Evolutionary conservation across 2,888 invertebrate species (phyloP), one percentile per base, ranked within the genome.

Genomic region (Notocelia uddmanniana): DNA sequence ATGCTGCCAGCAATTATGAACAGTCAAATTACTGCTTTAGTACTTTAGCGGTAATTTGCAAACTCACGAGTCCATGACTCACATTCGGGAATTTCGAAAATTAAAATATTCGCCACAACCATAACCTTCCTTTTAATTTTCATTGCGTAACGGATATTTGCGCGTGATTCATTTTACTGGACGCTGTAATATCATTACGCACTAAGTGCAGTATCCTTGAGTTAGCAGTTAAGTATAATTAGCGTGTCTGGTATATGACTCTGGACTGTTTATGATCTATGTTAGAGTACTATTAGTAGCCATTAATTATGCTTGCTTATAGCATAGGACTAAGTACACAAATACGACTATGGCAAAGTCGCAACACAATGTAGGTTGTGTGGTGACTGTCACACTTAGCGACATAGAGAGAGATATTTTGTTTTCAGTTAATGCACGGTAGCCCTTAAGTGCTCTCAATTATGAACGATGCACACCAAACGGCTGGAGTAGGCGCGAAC

Each of bases 221-320:
- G 18, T 31, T 21, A 6, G 64, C 37, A 54, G 21, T 52, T 54
- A 63, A 23, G 37, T 64, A 19, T 34, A 50, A 34, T 63, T 63
- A 64, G 60, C 19, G 15, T 67, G 67, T 68, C 54, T 54, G 54
- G 50, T 26, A 57, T 73, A 63, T 77, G 74, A 77, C 75, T 77
- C 45, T 52, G 41, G 18, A 37, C 52, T 23, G 23, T 59, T 59
- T 60, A 60, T 60, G 23, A 60, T 60, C 41, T 60, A 48, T 10
- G 23, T 45, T 57, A 31, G 54, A 23, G 26, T 15, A n/a, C n/a
- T n/a, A 50, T 19, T 50, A 10, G 31, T 31, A n/a, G n/a, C n/a
- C n/a, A n/a, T n/a, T n/a, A n/a, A n/a, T n/a, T n/a, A n/a, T n/a
- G n/a, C n/a, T n/a, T n/a, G n/a, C n/a, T n/a, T n/a, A n/a, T n/a